Conservation (phyloP, 2,113 vertebrate genomes). For the Oreamnos americanus region DNA sequence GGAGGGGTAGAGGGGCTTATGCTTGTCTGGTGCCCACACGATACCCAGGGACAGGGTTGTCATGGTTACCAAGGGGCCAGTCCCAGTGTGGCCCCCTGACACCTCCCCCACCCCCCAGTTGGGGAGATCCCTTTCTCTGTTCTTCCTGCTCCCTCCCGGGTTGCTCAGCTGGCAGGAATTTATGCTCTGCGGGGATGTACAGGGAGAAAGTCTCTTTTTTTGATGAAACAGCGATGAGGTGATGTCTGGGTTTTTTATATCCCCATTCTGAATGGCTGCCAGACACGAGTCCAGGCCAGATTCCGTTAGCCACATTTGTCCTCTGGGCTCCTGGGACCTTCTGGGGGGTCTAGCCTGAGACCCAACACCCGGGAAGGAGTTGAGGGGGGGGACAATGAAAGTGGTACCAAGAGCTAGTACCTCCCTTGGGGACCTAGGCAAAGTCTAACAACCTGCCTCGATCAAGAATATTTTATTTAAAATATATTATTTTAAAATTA, state of each 20-base stretch:
- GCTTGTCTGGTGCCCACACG: neutral
- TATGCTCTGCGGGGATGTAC: conserved; percentile 37
- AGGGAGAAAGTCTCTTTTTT: conserved; percentile 56
- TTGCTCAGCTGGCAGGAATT: neutral
- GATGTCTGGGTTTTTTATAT: conserved; percentile 76
- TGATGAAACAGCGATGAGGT: conserved; percentile 74
- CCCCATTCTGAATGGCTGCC: conserved; percentile 55
- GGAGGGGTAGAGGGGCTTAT: neutral
- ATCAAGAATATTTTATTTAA: neutral
- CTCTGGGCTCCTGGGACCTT: neutral
- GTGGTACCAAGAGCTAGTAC: neutral
- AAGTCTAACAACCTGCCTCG: neutral
- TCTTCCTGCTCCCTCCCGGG: neutral
- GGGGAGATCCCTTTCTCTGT: neutral
- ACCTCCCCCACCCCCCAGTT: neutral
- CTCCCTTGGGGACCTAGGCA: neutral
- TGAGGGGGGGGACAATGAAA: neutral
- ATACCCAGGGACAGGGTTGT: neutral
- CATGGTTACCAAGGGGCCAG: neutral
- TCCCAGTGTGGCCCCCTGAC: neutral
- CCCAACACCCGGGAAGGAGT: neutral
- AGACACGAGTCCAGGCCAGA: conserved; percentile 15
- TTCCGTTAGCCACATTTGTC: conserved; percentile 30
- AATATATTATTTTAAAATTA: neutral
- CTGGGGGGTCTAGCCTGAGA: neutral